Percentiles rank a stretch among this genome's conserved stretches.
Conservation (phyloP, 1,140 invertebrate genomes). For the Drosophila guanche region DNA sequence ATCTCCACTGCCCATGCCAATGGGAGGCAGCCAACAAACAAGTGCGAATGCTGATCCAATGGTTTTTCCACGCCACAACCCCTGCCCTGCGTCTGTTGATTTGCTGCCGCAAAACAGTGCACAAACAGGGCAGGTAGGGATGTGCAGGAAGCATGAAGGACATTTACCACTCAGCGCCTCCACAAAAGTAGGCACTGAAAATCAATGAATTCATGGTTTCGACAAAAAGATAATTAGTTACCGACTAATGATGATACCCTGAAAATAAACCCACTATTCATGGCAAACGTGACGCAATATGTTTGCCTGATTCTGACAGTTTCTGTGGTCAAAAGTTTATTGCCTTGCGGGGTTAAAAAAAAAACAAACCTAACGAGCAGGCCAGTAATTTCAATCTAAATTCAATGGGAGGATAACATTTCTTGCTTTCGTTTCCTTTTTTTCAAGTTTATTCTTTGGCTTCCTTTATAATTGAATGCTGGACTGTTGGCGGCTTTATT, state of each 20-base stretch:
- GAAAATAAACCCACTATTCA: conserved; percentile 20
- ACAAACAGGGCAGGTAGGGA: conserved; percentile 22
- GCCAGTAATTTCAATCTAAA: conserved; percentile 41
- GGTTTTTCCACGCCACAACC: conserved; percentile 39
- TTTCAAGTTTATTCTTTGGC: conserved; percentile 5
- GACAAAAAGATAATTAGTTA: conserved; percentile 28
- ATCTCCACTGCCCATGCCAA: not conserved
- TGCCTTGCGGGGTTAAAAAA: conserved; percentile 13
- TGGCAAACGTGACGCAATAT: not conserved
- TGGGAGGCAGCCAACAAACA: conserved; percentile 3
- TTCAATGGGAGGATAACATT: conserved; percentile 26
- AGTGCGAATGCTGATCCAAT: conserved; percentile 46
- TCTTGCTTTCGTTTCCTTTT: conserved; percentile 6
- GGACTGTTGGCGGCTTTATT: conserved; percentile 22
- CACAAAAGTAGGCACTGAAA: conserved; percentile 19
- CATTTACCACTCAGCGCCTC: conserved; percentile 28
- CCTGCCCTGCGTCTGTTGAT: conserved; percentile 33
- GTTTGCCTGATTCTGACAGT: not conserved
- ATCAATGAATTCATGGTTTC: conserved; percentile 53
- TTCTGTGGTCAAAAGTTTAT: conserved; percentile 11
- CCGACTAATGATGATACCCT: conserved; percentile 13
- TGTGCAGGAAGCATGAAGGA: conserved; percentile 24
- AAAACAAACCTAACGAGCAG: not conserved
- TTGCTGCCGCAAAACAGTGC: conserved; percentile 36
- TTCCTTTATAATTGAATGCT: conserved; percentile 38